Percentiles rank a stretch among this genome's conserved stretches.
phyloP scores from a whole-genome alignment of 2,797 vertebrate genomes.

The Chelidonichthys spinosus region DNA sequence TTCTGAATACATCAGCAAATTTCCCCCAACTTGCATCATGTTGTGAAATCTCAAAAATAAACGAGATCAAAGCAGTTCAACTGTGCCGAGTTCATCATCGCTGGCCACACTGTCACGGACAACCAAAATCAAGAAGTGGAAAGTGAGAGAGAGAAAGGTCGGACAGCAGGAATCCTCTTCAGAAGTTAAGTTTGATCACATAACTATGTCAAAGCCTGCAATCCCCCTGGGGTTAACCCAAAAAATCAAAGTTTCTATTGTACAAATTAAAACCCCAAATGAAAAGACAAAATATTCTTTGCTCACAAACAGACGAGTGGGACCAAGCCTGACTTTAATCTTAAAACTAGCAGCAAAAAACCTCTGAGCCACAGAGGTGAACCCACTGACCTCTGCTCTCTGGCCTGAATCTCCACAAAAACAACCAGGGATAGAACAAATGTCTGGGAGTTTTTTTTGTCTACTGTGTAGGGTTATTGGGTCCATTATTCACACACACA shows the following conservation, averaged over 20 bases:
- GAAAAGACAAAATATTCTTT: neutral
- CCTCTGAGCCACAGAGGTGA: neutral
- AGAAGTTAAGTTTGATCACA: slow-evolving; percentile 22
- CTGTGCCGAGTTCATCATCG: slow-evolving; percentile 1
- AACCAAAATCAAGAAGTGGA: neutral
- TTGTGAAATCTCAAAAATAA: slow-evolving; percentile 22
- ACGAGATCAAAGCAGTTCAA: slow-evolving; percentile 33
- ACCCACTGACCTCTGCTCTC: neutral
- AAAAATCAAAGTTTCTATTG: neutral
- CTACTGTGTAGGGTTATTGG: neutral
- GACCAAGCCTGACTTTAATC: neutral
- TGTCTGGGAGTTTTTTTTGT: slow-evolving; percentile 12
- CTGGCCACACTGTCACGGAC: neutral
- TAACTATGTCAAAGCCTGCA: neutral
- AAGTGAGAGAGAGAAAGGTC: slow-evolving; percentile 9
- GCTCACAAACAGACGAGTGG: neutral
- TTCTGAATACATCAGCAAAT: slow-evolving; percentile 49
- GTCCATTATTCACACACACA: neutral
- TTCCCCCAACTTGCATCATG: slow-evolving; percentile 49
- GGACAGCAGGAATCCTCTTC: slow-evolving; percentile 13
- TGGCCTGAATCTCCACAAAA: slow-evolving; percentile 9
- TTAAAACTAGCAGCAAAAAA: slow-evolving; percentile 2
- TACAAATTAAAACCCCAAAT: neutral
- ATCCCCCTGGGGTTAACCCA: neutral
- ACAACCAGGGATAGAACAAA: slow-evolving; percentile 15